Conservation (phyloP, 2,113 vertebrate genomes). For the Falco punctatus region DNA sequence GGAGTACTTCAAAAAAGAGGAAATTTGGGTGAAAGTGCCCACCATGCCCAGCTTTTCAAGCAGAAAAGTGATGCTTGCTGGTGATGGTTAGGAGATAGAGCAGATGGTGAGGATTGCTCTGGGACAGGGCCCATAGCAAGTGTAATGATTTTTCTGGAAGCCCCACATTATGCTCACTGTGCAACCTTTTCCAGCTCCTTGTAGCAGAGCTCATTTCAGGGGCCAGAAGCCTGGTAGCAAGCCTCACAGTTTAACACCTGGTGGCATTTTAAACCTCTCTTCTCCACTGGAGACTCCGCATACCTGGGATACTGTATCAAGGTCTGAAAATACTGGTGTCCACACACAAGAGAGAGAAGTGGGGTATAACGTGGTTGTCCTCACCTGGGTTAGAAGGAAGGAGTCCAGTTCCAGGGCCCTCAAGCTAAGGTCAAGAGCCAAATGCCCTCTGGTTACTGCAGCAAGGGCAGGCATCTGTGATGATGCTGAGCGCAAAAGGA, state of each 20-base stretch:
- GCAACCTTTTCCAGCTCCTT: neutral
- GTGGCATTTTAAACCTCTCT: neutral
- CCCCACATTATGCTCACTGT: fast-evolving
- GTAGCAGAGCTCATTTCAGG: neutral
- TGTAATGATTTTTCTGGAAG: neutral
- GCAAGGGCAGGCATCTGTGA: neutral
- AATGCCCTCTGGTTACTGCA: neutral
- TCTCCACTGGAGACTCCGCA: neutral
- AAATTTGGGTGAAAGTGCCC: constrained; percentile 43
- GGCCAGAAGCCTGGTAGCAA: neutral
- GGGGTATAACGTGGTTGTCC: neutral
- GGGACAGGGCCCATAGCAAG: neutral
- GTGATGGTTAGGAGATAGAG: neutral
- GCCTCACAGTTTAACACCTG: neutral
- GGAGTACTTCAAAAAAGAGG: neutral
- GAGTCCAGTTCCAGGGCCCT: neutral
- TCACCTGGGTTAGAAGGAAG: neutral
- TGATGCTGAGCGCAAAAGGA: neutral
- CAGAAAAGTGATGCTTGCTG: neutral
- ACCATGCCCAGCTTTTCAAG: neutral
- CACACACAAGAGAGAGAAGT: neutral
- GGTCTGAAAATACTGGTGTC: neutral
- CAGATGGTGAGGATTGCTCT: neutral
- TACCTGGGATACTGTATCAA: neutral
- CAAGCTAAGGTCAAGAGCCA: neutral